Evolutionary conservation across 2,113 vertebrate species (phyloP), one percentile per base, ranked within the genome.

Genomic region (Toxostoma redivivum): DNA sequence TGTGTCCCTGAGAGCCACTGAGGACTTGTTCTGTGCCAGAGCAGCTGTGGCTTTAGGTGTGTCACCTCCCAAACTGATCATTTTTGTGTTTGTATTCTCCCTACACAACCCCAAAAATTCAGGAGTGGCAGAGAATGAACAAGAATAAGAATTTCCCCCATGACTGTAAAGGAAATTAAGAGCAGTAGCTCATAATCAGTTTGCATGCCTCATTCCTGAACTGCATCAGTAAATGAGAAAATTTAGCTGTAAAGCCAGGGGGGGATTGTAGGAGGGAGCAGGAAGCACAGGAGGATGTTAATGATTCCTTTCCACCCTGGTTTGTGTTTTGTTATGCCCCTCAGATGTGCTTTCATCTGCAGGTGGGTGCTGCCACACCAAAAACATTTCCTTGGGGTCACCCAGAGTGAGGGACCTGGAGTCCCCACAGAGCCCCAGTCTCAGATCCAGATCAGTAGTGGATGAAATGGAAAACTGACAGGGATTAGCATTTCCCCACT

Each of bases 391-490:
- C 6, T 6, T 9, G 38, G 40, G n/a, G 31, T 25, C 35, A 25
- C 54, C 7, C 2, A 13, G 50, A 7, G 9, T 2, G 19, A n/a
- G 22, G 53, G 37, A 28, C 12, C 70, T 15, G 74, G 19, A 50
- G 28, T 3, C 86, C 33, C 37, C 7, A 18, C 21, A 2, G 80
- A 65, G 61, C 35, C 53, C 35, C 40, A 4, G 20, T 0, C 65
- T 45, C 27, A 77, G 86, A 91, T 92, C 42, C 87, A 86, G 86
- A 79, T 51, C 91, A 92, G 87, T 37, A 81, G 90, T 27, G 86
- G 90, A 22, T 95, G 92, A 96, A 95, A 90, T 95, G 76, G 78
- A 82, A 83, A 94, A 62, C 47, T 88, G 92, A 40, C 64, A 76
- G 76, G 5, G 22, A 56, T 90, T 31, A 61, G 51, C 74, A 37